Evolutionary conservation across 2,113 vertebrate genomes (phyloP).

Genomic region (Spilogale gracilis): DNA sequence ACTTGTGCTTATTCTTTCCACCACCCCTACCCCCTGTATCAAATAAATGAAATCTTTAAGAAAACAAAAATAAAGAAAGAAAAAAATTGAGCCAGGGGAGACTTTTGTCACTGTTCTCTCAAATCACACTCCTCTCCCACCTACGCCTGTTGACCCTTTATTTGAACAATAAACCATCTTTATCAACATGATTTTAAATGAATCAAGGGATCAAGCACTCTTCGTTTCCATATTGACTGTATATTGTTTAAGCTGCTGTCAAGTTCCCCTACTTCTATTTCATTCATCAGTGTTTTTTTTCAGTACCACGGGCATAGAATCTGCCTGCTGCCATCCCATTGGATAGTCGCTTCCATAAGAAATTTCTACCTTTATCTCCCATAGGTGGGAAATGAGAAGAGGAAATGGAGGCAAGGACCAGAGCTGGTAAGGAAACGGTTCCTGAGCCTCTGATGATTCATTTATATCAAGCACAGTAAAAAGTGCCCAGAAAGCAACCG

Average conservation of each 20-base stretch:
- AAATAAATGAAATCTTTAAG: too few relatives aligned
- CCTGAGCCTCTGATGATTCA: not conserved
- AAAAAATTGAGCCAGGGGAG: not conserved
- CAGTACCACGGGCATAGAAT: fast-evolving
- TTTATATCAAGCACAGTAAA: not conserved
- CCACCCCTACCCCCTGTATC: too few relatives aligned
- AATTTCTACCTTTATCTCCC: not conserved
- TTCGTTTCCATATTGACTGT: not conserved
- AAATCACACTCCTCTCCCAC: not conserved
- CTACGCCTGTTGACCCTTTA: not conserved
- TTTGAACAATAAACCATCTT: not conserved
- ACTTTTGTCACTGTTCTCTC: not conserved
- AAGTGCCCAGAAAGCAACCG: not conserved
- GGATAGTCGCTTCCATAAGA: not conserved
- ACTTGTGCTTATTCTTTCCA: too few relatives aligned
- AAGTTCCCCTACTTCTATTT: not conserved
- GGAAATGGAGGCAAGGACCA: not conserved
- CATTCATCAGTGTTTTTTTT: not conserved
- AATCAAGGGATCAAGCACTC: not conserved
- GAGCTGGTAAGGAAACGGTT: not conserved
- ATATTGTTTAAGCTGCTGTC: not conserved
- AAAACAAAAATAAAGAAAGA: not conserved
- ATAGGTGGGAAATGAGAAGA: not conserved
- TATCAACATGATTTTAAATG: not conserved
- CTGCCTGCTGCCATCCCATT: not conserved